Evolutionary conservation across 2,113 vertebrate genomes (phyloP).

Genomic region (Abramis brama): DNA sequence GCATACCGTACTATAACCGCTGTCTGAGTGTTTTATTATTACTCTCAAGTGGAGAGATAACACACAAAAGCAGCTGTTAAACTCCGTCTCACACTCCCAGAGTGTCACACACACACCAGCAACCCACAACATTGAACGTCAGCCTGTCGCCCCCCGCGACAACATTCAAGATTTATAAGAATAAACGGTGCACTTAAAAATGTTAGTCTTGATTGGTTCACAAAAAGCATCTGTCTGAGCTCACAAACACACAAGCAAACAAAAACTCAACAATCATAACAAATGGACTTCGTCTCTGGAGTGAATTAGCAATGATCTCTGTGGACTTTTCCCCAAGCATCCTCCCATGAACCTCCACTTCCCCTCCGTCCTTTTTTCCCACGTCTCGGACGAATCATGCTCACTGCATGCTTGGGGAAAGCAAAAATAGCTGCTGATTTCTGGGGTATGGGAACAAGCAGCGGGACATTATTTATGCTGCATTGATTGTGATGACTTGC

Average conservation of each 20-base stretch:
- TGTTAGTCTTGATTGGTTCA: not conserved
- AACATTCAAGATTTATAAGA: not conserved
- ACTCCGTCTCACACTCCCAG: constrained; percentile 15
- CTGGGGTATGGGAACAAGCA: constrained; percentile 54
- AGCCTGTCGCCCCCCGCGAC: not conserved
- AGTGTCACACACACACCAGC: not conserved
- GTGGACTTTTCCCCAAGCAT: constrained; percentile 30
- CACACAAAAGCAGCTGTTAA: constrained; percentile 30
- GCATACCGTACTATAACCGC: not conserved
- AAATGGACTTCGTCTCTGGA: constrained; percentile 36
- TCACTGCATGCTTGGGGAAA: constrained; percentile 26
- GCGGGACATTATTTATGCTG: constrained; percentile 34
- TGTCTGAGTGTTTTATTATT: constrained; percentile 16
- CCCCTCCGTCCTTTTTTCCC: constrained; percentile 53
- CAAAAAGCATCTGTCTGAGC: constrained; percentile 38
- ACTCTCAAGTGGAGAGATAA: constrained; percentile 22
- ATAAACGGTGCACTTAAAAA: not conserved
- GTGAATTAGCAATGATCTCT: constrained; percentile 45
- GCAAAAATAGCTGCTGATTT: constrained; percentile 48
- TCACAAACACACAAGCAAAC: not conserved
- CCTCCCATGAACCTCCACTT: constrained; percentile 52
- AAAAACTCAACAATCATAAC: constrained; percentile 16
- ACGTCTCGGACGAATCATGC: constrained; percentile 34
- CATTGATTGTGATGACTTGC: constrained; percentile 36
- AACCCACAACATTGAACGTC: constrained; percentile 10